Conservation (phyloP, 2,113 vertebrate species). For the Megalops atlanticus region DNA sequence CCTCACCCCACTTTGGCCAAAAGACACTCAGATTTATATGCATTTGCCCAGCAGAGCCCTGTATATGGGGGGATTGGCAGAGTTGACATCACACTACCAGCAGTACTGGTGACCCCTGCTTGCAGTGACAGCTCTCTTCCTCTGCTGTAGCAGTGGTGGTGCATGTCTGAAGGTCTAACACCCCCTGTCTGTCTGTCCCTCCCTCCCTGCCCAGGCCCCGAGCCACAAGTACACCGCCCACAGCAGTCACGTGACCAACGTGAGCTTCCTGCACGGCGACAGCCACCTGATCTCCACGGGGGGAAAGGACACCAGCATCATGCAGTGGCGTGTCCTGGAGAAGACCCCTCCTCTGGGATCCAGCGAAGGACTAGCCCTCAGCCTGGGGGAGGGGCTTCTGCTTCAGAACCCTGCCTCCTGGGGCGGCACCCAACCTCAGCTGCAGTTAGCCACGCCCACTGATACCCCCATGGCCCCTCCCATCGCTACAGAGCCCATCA, state of each 20-base stretch:
- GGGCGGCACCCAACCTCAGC: conserved; percentile 30
- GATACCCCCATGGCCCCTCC: conserved; percentile 36
- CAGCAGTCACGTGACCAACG: conserved; percentile 98
- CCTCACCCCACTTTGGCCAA: too few species aligned
- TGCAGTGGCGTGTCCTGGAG: conserved; percentile 93
- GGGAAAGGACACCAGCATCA: conserved; percentile 96
- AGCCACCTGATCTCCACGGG: conserved; percentile 94
- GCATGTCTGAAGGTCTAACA: background rate
- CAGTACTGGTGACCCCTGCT: too few species aligned
- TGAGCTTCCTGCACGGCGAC: conserved; percentile 89
- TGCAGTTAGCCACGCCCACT: conserved; percentile 3
- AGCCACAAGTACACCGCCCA: conserved; percentile 97
- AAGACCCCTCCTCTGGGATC: conserved; percentile 69
- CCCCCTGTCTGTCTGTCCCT: conserved; percentile 27
- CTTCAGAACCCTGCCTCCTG: conserved; percentile 53
- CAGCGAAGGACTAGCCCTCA: conserved; percentile 56
- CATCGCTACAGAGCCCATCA: background rate
- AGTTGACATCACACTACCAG: too few species aligned
- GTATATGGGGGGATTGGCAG: too few species aligned
- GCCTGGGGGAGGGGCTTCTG: conserved; percentile 51
- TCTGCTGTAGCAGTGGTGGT: background rate
- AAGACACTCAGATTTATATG: too few species aligned
- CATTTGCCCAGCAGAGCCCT: too few species aligned
- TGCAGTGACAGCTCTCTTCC: background rate
- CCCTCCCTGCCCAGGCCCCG: conserved; percentile 76